Evolutionary conservation across 2,797 vertebrate species (phyloP).

Genomic region (Monodelphis domestica): DNA sequence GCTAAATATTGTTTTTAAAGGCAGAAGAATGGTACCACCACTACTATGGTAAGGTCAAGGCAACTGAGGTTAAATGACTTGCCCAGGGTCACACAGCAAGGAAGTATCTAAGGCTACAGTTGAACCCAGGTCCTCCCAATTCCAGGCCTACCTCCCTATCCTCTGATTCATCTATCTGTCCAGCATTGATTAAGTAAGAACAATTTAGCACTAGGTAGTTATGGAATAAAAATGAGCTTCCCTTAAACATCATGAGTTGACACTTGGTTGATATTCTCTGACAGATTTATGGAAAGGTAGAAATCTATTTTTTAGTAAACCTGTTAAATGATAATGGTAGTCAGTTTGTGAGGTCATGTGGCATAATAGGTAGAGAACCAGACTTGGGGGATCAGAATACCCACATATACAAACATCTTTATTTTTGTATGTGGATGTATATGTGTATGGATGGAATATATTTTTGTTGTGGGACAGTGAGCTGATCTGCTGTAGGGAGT

Average conservation of each 20-base stretch:
- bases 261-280: not conserved
- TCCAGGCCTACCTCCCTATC: too few relatives aligned
- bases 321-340: not conserved
- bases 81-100: too few relatives aligned
- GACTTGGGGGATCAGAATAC: not conserved
- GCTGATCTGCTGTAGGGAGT: not conserved
- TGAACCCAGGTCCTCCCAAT: too few relatives aligned
- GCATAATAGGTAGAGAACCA: not conserved
- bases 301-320: not conserved
- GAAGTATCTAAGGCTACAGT: too few relatives aligned
- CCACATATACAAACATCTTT: not conserved
- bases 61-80: too few relatives aligned
- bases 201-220: not conserved
- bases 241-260: not conserved
- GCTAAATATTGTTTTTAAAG: too few relatives aligned
- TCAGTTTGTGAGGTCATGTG: not conserved
- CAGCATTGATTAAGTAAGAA: conserved; percentile 12
- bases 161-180: too few relatives aligned
- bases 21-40: too few relatives aligned
- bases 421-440: not conserved
- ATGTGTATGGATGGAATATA: too few relatives aligned
- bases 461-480: not conserved
- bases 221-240: not conserved
- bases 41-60: too few relatives aligned
- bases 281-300: not conserved